These are phyloP conservation scores for Drosophila ohnishii DNA, from an alignment of 1,140 invertebrate genomes.

Conservation along the genomic window DNA sequence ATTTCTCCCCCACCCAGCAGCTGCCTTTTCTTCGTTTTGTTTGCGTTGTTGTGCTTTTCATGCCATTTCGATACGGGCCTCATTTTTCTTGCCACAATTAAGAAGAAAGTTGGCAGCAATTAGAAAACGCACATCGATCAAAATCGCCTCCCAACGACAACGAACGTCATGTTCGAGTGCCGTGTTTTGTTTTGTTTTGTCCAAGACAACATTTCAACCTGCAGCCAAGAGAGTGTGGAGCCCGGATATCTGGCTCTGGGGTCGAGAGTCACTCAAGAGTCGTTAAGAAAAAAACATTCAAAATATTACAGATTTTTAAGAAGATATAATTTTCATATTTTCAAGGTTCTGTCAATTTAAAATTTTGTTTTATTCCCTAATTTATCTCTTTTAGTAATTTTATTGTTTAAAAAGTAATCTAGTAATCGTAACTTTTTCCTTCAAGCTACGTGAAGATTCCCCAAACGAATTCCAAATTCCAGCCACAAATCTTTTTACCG, in stretches of 20 bases:
- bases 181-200: constrained; percentile 19
- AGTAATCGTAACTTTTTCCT: background rate
- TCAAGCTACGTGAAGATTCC: background rate
- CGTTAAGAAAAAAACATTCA: background rate
- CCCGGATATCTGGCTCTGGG: constrained; percentile 11
- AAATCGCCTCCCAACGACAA: constrained; percentile 45
- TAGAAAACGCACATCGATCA: constrained; percentile 80
- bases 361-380: too few relatives aligned
- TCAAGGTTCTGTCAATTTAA: background rate
- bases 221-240: constrained; percentile 26
- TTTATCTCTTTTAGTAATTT: too few relatives aligned
- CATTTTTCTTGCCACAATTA: constrained; percentile 80
- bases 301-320: background rate
- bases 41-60: constrained; percentile 65
- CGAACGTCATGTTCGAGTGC: constrained; percentile 45
- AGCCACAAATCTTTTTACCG: background rate
- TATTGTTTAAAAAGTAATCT: too few relatives aligned
- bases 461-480: constrained; percentile 12
- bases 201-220: constrained; percentile 30
- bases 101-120: constrained; percentile 79
- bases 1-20: constrained; percentile 54
- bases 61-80: constrained; percentile 79
- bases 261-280: background rate
- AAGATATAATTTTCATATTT: background rate
- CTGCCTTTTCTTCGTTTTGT: constrained; percentile 1